Evolutionary conservation across 2,797 vertebrate genomes (phyloP).

Genomic region (Xenentodon cancila): DNA sequence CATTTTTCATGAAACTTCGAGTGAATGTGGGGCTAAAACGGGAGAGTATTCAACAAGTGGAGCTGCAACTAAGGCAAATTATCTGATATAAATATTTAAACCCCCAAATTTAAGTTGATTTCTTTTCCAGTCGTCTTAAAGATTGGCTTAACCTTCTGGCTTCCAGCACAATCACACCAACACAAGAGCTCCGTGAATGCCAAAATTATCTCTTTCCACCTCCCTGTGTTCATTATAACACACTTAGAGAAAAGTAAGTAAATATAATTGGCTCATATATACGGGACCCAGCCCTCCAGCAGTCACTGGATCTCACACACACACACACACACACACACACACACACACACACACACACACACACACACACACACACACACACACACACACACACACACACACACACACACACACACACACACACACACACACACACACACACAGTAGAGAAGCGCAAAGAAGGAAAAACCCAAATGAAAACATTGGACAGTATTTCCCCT

Average conservation of each 20-base stretch:
- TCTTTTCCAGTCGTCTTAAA: slow-evolving; percentile 19
- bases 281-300: slow-evolving; percentile 33
- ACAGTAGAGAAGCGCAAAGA: slow-evolving; percentile 24
- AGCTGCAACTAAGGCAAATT: neutral
- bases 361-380: neutral
- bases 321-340: too few relatives aligned
- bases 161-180: slow-evolving; percentile 24
- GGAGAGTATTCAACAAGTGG: neutral
- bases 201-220: slow-evolving; percentile 22
- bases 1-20: neutral
- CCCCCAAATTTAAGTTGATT: slow-evolving; percentile 12
- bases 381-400: neutral
- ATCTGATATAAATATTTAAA: slow-evolving; percentile 24
- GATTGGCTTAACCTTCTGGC: slow-evolving; percentile 33
- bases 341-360: neutral
- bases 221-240: slow-evolving; percentile 26
- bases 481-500: slow-evolving; percentile 30
- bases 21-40: neutral
- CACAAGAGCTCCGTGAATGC: slow-evolving; percentile 25
- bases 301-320: slow-evolving; percentile 1
- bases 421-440: slow-evolving; percentile 29
- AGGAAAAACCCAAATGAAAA: slow-evolving; percentile 19
- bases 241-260: slow-evolving; percentile 54
- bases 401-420: slow-evolving; percentile 30
- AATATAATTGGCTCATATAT: slow-evolving; percentile 65